These are phyloP conservation scores for Siphamia tubifer DNA, from an alignment of 2,113 vertebrate species.

Conservation along the genomic window DNA sequence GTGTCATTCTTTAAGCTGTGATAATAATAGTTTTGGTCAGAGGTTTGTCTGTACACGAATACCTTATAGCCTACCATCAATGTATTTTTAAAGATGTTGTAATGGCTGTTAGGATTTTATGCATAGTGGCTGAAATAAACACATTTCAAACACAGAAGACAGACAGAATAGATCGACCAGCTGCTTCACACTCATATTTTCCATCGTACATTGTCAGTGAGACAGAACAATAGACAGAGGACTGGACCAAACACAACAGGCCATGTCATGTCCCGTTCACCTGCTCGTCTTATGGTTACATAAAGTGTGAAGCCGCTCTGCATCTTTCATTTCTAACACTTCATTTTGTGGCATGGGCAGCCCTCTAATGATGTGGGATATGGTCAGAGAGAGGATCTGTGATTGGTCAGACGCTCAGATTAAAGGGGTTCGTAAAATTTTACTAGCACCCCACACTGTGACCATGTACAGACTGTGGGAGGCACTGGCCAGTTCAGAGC, in stretches of 20 bases:
- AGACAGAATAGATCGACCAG: too few relatives aligned
- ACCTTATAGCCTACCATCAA: too few relatives aligned
- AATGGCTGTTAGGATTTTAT: too few relatives aligned
- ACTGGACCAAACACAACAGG: background rate
- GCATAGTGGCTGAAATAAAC: too few relatives aligned
- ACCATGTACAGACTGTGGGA: slow-evolving; percentile 58
- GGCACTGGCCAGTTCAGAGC: background rate
- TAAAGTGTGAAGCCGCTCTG: background rate
- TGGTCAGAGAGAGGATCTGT: background rate
- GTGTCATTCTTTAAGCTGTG: too few relatives aligned
- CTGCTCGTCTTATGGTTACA: background rate
- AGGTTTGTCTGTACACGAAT: too few relatives aligned
- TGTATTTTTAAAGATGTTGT: too few relatives aligned
- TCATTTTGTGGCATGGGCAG: slow-evolving; percentile 7
- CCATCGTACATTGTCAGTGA: background rate
- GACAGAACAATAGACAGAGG: background rate
- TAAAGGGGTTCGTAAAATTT: slow-evolving; percentile 50
- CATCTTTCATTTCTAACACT: slow-evolving; percentile 4
- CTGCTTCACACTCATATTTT: background rate
- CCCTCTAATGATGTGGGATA: slow-evolving; percentile 20
- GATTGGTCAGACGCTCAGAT: slow-evolving; percentile 33
- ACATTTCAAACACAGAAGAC: too few relatives aligned
- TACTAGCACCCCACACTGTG: slow-evolving; percentile 46
- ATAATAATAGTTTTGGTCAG: too few relatives aligned
- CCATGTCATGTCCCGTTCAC: slow-evolving; percentile 20